phyloP scores from a whole-genome alignment of 1,140 invertebrate genomes.

The Drosophila kanapiae region DNA sequence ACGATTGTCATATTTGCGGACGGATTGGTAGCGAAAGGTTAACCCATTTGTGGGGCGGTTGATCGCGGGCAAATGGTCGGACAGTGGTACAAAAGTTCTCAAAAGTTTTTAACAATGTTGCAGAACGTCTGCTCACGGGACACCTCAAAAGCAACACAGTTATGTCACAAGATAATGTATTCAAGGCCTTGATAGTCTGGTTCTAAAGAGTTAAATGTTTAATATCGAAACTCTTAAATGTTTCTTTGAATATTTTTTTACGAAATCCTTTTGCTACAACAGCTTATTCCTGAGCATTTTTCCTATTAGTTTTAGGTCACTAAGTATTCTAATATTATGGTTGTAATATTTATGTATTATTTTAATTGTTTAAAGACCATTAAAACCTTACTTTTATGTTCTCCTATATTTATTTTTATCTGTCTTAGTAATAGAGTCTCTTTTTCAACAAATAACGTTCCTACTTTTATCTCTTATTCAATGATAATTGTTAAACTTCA shows the following conservation, averaged over 20 bases:
- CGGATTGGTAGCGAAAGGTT: slow-evolving; percentile 3
- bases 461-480: background rate
- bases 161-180: too few relatives aligned
- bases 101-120: background rate
- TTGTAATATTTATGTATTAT: background rate
- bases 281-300: background rate
- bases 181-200: background rate
- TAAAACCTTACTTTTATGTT: too few relatives aligned
- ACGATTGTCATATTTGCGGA: slow-evolving; percentile 37
- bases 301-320: too few relatives aligned
- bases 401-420: too few relatives aligned
- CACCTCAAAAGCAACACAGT: too few relatives aligned
- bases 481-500: background rate
- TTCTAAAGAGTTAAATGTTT: background rate
- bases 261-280: accelerated
- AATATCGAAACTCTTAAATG: background rate
- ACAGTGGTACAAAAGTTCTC: background rate
- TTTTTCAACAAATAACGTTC: background rate
- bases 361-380: background rate
- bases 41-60: background rate
- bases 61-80: background rate
- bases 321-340: background rate
- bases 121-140: background rate
- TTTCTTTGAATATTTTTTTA: background rate
- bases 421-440: too few relatives aligned